Evolutionary conservation across 2,888 invertebrate species (phyloP).

Genomic region (Lucinisca nassula): DNA sequence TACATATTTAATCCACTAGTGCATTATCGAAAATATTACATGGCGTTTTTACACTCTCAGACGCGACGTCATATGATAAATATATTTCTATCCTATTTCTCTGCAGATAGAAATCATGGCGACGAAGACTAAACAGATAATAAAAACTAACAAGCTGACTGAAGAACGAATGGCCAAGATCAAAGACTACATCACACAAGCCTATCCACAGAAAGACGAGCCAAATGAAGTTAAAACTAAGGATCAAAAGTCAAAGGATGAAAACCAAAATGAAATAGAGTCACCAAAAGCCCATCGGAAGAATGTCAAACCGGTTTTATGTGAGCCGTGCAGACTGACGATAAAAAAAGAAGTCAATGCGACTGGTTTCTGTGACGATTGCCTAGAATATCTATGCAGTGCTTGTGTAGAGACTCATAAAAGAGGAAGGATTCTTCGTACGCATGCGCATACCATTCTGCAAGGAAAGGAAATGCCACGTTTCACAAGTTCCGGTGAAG

Average conservation of each 20-base stretch:
- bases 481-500: not conserved
- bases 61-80: too few species aligned
- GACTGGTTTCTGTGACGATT: not conserved
- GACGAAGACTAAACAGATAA: not conserved
- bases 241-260: not conserved
- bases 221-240: not conserved
- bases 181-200: not conserved
- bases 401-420: not conserved
- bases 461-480: not conserved
- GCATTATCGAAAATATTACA: too few species aligned
- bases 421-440: not conserved
- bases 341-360: not conserved
- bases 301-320: not conserved
- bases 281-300: not conserved
- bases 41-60: too few species aligned
- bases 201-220: not conserved
- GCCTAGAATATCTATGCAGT: not conserved
- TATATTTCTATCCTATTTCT: too few species aligned
- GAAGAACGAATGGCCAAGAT: slow-evolving; percentile 5
- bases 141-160: not conserved
- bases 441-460: not conserved
- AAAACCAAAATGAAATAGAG: not conserved
- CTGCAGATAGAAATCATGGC: too few species aligned
- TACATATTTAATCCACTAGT: too few species aligned
- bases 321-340: not conserved